Base-by-base conservation (phyloP, 2,797 vertebrate genomes). In the Bufotes viridis region DNA sequence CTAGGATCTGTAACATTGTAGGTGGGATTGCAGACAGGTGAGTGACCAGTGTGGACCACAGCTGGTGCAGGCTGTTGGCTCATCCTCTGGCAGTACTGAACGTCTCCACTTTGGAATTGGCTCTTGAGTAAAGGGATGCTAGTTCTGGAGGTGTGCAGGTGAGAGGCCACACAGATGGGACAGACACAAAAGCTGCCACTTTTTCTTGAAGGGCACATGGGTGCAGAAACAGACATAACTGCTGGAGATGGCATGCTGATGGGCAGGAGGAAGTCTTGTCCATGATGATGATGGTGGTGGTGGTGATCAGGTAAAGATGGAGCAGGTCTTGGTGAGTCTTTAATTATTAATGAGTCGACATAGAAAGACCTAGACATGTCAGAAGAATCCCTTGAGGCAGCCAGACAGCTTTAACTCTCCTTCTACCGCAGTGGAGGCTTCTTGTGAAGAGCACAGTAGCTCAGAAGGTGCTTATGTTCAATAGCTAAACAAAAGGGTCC, bases 291-390 rank as follows among this genome's bases (percentile, higher is more conserved):
- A 15, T 76, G 74, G 2, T 76, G 74, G 10, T 94, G 95, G 72
- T 93, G 80, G 72, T 93, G 94, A 76, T 95, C 94, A 0, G 94
- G 92, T 90, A 95, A 91, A 84, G 95, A 81, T 4, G 96, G 95
- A 89, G 94, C 94, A 9, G 97, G 95, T 92, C 98, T 94, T 70
- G 95, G 95, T 49, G 97, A 94, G 87, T 99, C 98, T 95, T 99
- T 99, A 94, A 99, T 96, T 90, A 99, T 99, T 91, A 99, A 95
- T 89, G 98, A 99, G 91, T 99, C 98, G n/a, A 99, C 98, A 91
- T 99, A 99, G 94, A 99, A 99, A 90, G 98, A 99, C 90, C 97
- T 97, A 90, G 98, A 99, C 98, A 99, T 99, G 22, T 90, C 90
- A 83, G 82, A 42, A 83, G 82, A 42, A 80, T 89, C 79, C 76